These are phyloP conservation scores for Neoaliturus tenellus DNA, from an alignment of 2,888 invertebrate genomes.

Conservation along the genomic window DNA sequence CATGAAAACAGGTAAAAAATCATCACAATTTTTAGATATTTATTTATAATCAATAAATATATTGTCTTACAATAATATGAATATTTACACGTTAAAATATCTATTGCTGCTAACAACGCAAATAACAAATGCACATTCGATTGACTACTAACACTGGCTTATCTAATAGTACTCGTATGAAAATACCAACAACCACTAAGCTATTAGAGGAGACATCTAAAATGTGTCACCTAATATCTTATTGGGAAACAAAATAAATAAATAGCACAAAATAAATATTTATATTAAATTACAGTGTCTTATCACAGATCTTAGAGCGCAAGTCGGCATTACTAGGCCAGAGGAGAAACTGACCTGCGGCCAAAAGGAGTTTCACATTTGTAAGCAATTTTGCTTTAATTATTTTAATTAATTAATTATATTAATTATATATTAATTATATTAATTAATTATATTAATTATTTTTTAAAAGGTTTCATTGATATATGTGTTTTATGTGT, in stretches of 20 bases:
- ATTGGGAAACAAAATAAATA: constrained; percentile 34
- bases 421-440: too few relatives aligned
- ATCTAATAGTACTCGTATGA: constrained; percentile 22
- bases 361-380: constrained; percentile 4
- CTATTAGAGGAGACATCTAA: background rate
- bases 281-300: constrained; percentile 49
- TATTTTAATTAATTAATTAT: too few relatives aligned
- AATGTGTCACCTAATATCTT: background rate
- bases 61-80: constrained; percentile 27
- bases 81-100: constrained; percentile 45
- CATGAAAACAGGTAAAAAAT: constrained; percentile 7
- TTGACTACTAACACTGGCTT: constrained; percentile 37
- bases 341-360: background rate
- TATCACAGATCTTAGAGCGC: constrained; percentile 54
- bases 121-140: constrained; percentile 46
- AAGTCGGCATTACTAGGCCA: background rate
- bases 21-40: background rate
- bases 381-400: too few relatives aligned
- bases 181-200: constrained; percentile 15
- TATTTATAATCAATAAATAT: constrained; percentile 46
- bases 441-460: too few relatives aligned
- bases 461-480: too few relatives aligned
- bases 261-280: constrained; percentile 46
- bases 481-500: too few relatives aligned
- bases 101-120: constrained; percentile 19